Evolutionary conservation across 2,888 invertebrate genomes (phyloP).

Genomic region (Drosophila meridiana): DNA sequence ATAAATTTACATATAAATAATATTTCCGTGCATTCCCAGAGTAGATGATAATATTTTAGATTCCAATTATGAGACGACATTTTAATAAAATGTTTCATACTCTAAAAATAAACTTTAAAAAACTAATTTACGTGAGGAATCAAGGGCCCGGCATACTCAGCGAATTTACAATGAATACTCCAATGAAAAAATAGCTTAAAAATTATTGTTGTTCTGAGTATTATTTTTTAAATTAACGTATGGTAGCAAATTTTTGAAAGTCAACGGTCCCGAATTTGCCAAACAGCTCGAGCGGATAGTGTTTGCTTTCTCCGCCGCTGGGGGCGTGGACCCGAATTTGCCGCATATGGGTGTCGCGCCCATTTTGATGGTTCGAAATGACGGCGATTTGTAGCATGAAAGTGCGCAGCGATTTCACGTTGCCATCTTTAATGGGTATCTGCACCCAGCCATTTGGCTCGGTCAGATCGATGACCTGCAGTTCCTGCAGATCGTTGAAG

Average conservation of each 20-base stretch:
- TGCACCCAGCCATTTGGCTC: slow-evolving; percentile 99
- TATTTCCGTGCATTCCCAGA: background rate
- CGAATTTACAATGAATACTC: background rate
- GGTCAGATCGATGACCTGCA: slow-evolving; percentile 95
- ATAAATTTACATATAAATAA: slow-evolving; percentile 52
- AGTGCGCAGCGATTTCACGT: slow-evolving; percentile 94
- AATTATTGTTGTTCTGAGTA: background rate
- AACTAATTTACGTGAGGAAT: background rate
- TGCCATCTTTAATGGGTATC: slow-evolving; percentile 95
- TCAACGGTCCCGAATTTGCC: slow-evolving; percentile 93
- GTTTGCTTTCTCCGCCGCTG: slow-evolving; percentile 85
- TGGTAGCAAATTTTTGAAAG: slow-evolving; percentile 92
- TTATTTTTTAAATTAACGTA: slow-evolving; percentile 87
- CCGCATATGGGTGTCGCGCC: slow-evolving; percentile 98
- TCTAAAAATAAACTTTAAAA: background rate
- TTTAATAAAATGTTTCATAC: slow-evolving; percentile 1
- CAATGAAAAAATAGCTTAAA: background rate
- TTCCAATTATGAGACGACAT: background rate
- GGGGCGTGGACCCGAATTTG: slow-evolving; percentile 98
- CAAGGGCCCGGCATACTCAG: background rate
- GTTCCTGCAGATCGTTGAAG: slow-evolving; percentile 98
- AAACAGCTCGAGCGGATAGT: slow-evolving; percentile 88
- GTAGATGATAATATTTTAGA: background rate
- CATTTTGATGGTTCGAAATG: slow-evolving; percentile 99
- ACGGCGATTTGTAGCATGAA: slow-evolving; percentile 99